These are phyloP conservation scores for Apolygus lucorum DNA, from an alignment of 1,140 invertebrate species.

Conservation along the genomic window DNA sequence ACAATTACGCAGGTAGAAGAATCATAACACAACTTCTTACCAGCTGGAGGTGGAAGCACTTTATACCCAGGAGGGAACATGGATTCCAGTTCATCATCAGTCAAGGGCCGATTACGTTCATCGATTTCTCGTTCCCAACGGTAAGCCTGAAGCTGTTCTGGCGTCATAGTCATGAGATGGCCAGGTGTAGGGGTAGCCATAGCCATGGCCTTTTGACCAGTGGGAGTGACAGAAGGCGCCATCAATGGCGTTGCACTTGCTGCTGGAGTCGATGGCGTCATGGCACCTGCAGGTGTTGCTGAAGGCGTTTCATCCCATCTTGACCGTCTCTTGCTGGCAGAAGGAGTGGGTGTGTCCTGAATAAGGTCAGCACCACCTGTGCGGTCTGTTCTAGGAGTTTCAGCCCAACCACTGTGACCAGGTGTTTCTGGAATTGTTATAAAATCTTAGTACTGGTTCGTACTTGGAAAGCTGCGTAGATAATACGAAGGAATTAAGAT, in stretches of 20 bases:
- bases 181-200: constrained; percentile 94
- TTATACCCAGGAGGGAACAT: constrained; percentile 98
- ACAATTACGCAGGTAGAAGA: too few relatives aligned
- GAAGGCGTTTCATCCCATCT: constrained; percentile 97
- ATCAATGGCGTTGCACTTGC: constrained; percentile 49
- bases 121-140: constrained; percentile 99
- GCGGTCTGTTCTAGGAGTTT: constrained; percentile 91
- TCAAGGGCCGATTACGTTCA: constrained; percentile 88
- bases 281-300: constrained; percentile 48
- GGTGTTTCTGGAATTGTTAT: constrained; percentile 80
- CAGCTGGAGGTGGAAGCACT: constrained; percentile 88
- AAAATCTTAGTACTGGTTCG: too few relatives aligned
- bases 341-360: constrained; percentile 77
- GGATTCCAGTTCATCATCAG: constrained; percentile 94
- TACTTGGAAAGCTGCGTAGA: too few relatives aligned
- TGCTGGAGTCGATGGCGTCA: constrained; percentile 46
- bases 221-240: constrained; percentile 66
- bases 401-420: constrained; percentile 93
- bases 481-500: too few relatives aligned
- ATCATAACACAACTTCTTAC: too few relatives aligned
- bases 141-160: constrained; percentile 95
- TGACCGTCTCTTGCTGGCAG: constrained; percentile 81
- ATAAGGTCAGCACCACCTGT: constrained; percentile 63
- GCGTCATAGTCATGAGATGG: constrained; percentile 95
- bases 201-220: constrained; percentile 93